Base-by-base conservation (phyloP, 2,113 vertebrate species). In the Scomber scombrus region DNA sequence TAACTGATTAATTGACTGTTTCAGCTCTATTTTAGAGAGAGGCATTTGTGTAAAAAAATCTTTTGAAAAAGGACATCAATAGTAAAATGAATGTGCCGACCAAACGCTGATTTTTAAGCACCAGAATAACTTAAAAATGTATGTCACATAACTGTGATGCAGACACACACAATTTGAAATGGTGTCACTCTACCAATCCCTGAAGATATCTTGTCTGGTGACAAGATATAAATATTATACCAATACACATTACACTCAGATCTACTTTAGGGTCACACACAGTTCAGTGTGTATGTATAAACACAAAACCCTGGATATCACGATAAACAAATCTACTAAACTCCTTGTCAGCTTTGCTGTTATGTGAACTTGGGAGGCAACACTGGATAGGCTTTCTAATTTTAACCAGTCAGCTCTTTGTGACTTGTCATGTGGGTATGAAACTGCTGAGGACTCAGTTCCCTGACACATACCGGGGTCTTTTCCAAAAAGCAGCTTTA, bases 371-470 rank as follows among this genome's bases (percentile, higher is more conserved):
- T 47, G 72, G 60, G 16, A 80, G 51, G 55, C 21, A 81, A 60
- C 69, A 79, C 58, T 73, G 63, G 78, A 86, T 81, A 80, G 40
- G 75, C 87, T 81, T 75, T 91, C 90, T 91, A 95, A 92, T 93
- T 93, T 88, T 93, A 93, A 91, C 82, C 84, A 69, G 86, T 90
- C 89, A 91, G 93, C 90, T 93, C 82, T 68, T 82, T 16, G 16
- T 52, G 65, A 62, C 78, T 21, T 52, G 87, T 90, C 94, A 92
- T 89, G 88, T 65, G 78, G 83, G 73, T 63, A 21, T 85, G 81
- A 89, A 91, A 82, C 81, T 85, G 91, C 90, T 93, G 89, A 91
- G 71, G 78, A 80, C 18, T 86, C 66, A 85, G 64, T 90, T 92
- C 80, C 82, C 52, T 29, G 3, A 8, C 31, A 71, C 50, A 50